Percentiles rank a stretch among this genome's conserved stretches.
Evolutionary conservation across 37 sponge, comb jelly and placozoan genomes (phyloP).

Genomic region (Spongilla lacustris): DNA sequence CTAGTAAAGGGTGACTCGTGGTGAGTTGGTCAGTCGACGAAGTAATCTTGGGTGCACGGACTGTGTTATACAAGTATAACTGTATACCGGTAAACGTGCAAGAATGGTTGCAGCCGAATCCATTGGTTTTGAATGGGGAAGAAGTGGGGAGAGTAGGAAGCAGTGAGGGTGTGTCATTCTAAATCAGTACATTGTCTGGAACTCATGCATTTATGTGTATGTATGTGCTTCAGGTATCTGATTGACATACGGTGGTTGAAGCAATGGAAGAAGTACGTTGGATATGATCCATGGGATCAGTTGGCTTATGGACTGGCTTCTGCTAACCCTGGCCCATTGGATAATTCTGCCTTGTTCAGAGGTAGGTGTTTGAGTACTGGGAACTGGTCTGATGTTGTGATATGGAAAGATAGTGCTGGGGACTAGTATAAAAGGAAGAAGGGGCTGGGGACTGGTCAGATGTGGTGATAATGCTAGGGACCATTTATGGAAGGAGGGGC

Average conservation of each 20-base stretch:
- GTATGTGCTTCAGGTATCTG: slow-evolving; percentile 47
- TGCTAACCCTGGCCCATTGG: slow-evolving; percentile 82
- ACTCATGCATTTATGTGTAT: not conserved
- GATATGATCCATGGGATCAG: slow-evolving; percentile 61
- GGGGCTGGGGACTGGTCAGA: no score
- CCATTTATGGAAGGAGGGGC: no score
- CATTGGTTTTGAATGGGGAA: no score
- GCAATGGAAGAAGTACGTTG: slow-evolving; percentile 80
- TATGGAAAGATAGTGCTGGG: not conserved
- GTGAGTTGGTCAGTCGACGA: slow-evolving; percentile 20
- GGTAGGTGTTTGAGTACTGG: not conserved
- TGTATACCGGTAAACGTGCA: not conserved
- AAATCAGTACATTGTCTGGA: no score
- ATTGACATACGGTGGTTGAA: slow-evolving; percentile 74
- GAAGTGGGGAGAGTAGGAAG: no score
- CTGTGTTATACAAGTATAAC: no score
- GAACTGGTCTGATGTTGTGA: not conserved
- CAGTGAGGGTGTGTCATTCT: no score
- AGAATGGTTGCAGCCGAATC: no score
- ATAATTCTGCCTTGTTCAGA: slow-evolving; percentile 61
- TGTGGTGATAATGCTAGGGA: no score
- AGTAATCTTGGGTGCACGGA: no score
- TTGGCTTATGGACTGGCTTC: slow-evolving; percentile 30
- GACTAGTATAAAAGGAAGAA: not conserved
- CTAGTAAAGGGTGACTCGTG: slow-evolving; percentile 67